Evolutionary conservation across 1,140 invertebrate genomes (phyloP).

Genomic region (Drosophila busckii): DNA sequence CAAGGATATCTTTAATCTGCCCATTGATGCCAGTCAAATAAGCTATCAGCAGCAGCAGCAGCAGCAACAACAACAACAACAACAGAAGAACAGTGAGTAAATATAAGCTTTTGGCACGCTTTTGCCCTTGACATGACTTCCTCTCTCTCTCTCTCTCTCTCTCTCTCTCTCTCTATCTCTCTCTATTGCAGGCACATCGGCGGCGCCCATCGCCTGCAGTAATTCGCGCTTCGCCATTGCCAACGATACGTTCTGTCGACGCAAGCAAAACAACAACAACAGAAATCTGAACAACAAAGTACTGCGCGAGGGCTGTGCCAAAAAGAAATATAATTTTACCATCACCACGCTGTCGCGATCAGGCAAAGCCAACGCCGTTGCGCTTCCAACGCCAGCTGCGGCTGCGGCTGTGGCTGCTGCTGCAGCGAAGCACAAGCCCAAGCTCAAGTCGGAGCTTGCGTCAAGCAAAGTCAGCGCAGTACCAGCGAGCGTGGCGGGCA

Average conservation of each 20-base stretch:
- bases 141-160: too few relatives aligned
- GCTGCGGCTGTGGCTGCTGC: slow-evolving; percentile 2
- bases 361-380: slow-evolving; percentile 23
- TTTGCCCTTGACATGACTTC: too few relatives aligned
- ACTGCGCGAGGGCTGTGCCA: slow-evolving; percentile 51
- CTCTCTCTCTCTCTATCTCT: too few relatives aligned
- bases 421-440: slow-evolving; percentile 6
- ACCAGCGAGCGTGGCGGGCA: neutral
- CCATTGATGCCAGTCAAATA: slow-evolving; percentile 33
- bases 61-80: neutral
- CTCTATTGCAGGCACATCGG: neutral
- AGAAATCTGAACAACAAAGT: slow-evolving; percentile 64
- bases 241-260: slow-evolving; percentile 63
- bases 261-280: slow-evolving; percentile 67
- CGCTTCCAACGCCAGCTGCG: neutral
- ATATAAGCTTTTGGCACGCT: too few relatives aligned
- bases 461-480: neutral
- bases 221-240: slow-evolving; percentile 62
- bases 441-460: neutral
- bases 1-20: slow-evolving; percentile 76
- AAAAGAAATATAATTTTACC: slow-evolving; percentile 71
- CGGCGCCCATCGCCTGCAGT: slow-evolving; percentile 37
- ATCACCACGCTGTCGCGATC: slow-evolving; percentile 69
- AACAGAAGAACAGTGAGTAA: slow-evolving; percentile 9
- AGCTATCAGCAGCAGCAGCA: slow-evolving; percentile 12